These are phyloP conservation scores for Tapirus indicus DNA, from an alignment of 2,797 vertebrate species.

Conservation along the genomic window DNA sequence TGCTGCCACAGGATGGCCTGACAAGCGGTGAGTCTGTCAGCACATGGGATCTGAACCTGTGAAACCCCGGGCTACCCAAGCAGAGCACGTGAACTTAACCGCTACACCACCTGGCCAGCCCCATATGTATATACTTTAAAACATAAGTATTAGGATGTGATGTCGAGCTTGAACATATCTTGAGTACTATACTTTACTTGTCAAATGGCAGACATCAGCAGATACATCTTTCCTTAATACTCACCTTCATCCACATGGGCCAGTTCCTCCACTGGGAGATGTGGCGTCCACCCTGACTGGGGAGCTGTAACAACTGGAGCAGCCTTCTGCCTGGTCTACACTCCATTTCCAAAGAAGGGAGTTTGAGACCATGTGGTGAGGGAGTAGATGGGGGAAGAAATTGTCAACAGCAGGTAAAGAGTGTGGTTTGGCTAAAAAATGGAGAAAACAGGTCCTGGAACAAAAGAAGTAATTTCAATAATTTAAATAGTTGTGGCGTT, in stretches of 20 bases:
- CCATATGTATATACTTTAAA: no score
- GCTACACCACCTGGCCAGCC: no score
- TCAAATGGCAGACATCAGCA: background rate
- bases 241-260: background rate
- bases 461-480: background rate
- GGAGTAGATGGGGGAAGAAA: background rate
- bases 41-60: no score
- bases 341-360: background rate
- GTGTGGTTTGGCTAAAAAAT: background rate
- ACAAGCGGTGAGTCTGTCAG: no score
- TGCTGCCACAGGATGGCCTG: no score
- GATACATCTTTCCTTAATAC: background rate
- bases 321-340: accelerated
- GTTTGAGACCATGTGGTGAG: background rate
- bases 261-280: background rate
- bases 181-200: background rate
- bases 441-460: background rate
- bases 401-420: background rate
- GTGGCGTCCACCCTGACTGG: background rate
- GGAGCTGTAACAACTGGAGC: background rate
- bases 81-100: no score
- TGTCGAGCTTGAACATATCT: background rate
- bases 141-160: background rate
- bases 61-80: no score
- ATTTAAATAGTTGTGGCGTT: background rate